Evolutionary conservation across 1,140 invertebrate genomes (phyloP), one percentile per base, ranked within the genome.

Genomic region (Hermetia illucens): DNA sequence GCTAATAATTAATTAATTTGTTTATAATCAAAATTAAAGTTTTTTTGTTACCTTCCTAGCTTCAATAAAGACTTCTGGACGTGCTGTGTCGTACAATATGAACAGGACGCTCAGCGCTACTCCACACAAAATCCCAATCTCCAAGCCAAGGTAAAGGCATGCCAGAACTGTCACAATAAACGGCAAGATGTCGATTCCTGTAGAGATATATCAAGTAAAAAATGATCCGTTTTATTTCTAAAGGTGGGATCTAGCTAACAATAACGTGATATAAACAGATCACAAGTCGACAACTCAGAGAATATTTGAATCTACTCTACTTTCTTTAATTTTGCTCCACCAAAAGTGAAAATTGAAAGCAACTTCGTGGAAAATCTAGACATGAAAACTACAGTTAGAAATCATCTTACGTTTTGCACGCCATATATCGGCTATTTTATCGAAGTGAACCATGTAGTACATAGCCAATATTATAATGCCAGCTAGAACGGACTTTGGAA

Each of bases 71-170:
- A 33, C 17, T 15, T 68, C 68, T 9, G 85, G 84, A 49, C 79
- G 65, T 1, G 84, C 77, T 43, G 74, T 72, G 36, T 74, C 75
- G 53, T 83, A 85, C 6, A 88, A 60, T 6, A 89, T 49, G 43
- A 85, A 66, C 5, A 77, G 43, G 1, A 87, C 54, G 47, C 85
- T 82, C n/a, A 85, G 62, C 2, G 61, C 64, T n/a, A 85, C 73
- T 16, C 85, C 86, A 51, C 80, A 69, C 18, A 87, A 56, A 46
- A 90, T 78, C 16, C 85, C 86, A 46, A 77, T 68, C 63, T 88
- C 79, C 2, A 88, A 69, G 8, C 79, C 79, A 30, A 82, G 52
- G 6, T 72, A 61, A 3, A 88, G 55, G 44, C 80, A 81, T 22
- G 71, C 68, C 3, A 82, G 21, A 43, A 88, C 83, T 4, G 83